Percentiles rank a stretch among this genome's conserved stretches.
phyloP scores from a whole-genome alignment of 1,140 invertebrate species.

The Eufriesea mexicana region DNA sequence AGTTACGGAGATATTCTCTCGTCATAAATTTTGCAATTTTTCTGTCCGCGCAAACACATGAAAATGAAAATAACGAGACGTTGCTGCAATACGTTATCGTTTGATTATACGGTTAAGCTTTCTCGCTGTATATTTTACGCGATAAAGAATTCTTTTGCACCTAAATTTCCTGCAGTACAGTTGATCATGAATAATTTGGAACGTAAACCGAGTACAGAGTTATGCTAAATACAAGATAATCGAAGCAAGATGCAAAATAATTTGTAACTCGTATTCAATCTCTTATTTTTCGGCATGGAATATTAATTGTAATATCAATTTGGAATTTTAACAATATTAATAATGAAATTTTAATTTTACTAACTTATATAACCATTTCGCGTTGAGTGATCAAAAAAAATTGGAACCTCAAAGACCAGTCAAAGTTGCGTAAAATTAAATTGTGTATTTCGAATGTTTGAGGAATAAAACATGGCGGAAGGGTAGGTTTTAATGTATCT shows the following conservation, averaged over 20 bases:
- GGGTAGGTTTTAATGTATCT: not conserved
- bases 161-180: not conserved
- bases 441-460: not conserved
- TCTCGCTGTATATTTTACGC: not conserved
- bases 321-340: no score
- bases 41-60: not conserved
- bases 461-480: not conserved
- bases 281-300: no score
- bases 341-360: no score
- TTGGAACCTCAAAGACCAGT: not conserved
- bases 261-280: no score
- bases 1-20: no score
- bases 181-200: no score
- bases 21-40: not conserved
- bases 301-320: no score
- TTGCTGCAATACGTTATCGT: not conserved
- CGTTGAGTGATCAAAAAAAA: not conserved
- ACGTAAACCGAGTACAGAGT: not conserved
- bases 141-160: not conserved
- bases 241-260: not conserved
- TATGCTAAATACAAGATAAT: not conserved
- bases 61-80: not conserved
- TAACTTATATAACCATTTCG: not conserved
- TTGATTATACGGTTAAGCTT: not conserved
- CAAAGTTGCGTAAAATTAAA: not conserved